Evolutionary conservation across 2,888 invertebrate species (phyloP), one percentile per base, ranked within the genome.

Genomic region (Mythimna albipuncta): DNA sequence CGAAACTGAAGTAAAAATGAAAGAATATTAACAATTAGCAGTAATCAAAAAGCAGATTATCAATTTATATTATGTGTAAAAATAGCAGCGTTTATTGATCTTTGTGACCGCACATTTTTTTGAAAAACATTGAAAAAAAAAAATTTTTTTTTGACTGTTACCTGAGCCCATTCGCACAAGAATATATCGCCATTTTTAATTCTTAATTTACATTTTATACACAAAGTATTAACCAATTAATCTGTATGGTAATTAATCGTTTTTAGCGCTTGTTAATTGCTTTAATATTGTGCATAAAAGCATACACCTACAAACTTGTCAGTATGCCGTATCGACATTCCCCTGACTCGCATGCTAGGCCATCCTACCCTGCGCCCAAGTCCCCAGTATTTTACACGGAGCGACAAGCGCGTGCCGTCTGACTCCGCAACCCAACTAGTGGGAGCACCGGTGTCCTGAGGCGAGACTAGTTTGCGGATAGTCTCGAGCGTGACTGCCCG

Each of bases 211-310:
- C 11, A 13, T 44, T 44, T 13, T 13, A 44, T 47, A 47, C 47
- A 47, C 47, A 16, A 16, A 16, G 16, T 47, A 47, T 47, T 47
- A 47, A 47, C 6, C 16, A 47, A 47, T 47, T 47, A 47, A 47
- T 16, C 11, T 44, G 13, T 41, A 59, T n/a, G 26, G 26, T 26
- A 41, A 2, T 41, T 41, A 41, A 11, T n/a, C 11, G 9, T 2
- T 54, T 21, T 21, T 50, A n/a, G 13, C 16, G 26, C 55, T 13
- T 26, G 9, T 26, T 65, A 62, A 65, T 52, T 7, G 21, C 35
- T 69, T 58, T 69, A 57, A 58, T 59, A 58, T 41, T 65, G 66
- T 54, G 63, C 66, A 65, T 32, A 63, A 19, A 69, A 38, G 9
- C 52, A 19, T 9, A 32, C 6, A 1, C 50, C 50, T 52, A 19